Percentiles rank a stretch among this genome's conserved stretches.
Evolutionary conservation across 92 coral and sea anemone species (phyloP).

Genomic region (Scolanthus callimorphus): DNA sequence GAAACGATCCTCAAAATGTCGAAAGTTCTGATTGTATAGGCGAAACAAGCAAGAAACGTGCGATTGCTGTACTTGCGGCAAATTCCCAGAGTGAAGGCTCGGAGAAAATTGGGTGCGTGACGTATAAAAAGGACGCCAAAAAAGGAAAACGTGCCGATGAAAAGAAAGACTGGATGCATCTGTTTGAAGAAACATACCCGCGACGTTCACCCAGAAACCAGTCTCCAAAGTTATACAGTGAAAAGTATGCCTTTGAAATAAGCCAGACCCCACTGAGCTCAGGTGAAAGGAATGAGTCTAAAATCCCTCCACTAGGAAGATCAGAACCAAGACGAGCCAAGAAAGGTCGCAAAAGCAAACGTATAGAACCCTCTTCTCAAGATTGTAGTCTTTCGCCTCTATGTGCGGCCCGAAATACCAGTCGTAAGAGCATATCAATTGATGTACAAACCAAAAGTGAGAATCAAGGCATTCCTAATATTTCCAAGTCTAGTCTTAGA

Average conservation of each 20-base stretch:
- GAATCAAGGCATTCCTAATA: background rate
- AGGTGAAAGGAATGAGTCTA: too few relatives aligned
- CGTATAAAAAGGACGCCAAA: too few relatives aligned
- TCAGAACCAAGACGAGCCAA: background rate
- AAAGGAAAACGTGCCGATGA: too few relatives aligned
- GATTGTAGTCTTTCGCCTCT: background rate
- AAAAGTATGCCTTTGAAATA: too few relatives aligned
- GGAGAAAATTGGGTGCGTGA: too few relatives aligned
- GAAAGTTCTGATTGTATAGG: too few relatives aligned
- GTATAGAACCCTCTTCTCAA: background rate
- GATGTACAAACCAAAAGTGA: background rate
- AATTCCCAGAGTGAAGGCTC: too few relatives aligned
- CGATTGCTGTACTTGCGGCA: too few relatives aligned
- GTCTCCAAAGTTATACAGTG: constrained; percentile 3
- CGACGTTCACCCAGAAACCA: constrained; percentile 67
- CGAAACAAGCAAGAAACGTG: too few relatives aligned
- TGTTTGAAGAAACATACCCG: constrained; percentile 82
- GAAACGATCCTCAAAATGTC: too few relatives aligned
- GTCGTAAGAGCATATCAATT: background rate
- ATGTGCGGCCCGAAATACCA: background rate
- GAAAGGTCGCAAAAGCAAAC: background rate
- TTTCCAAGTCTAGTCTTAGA: background rate
- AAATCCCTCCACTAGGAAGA: constrained; percentile 9
- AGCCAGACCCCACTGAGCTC: too few relatives aligned
- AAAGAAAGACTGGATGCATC: constrained; percentile 52